Base-by-base conservation (phyloP, 2,888 invertebrate species). In the Agelastica alni region DNA sequence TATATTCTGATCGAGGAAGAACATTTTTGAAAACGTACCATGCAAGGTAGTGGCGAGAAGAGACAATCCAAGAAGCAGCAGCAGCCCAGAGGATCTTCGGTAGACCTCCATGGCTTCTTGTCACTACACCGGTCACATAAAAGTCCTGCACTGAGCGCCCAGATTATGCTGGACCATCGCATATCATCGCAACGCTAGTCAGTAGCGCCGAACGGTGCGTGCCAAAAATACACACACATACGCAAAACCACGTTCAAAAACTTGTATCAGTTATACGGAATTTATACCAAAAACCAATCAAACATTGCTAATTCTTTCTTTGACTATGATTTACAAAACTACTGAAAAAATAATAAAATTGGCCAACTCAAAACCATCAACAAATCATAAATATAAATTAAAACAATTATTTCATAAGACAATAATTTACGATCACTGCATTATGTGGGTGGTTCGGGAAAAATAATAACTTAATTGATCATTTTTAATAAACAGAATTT, bases 31-130 rank as follows among this genome's bases (percentile, higher is more conserved):
- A 36, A 67, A 80, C 80, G 76, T 78, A 82, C 81, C 80, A 76
- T 80, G 80, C 78, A 81, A 80, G 79, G 79, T 73, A 73, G 77
- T 73, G 77, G 78, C 77, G 78, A 81, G 77, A 71, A 80, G 77
- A 71, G 77, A 69, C 68, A 81, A 74, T 76, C 80, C 78, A 77
- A 81, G 78, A 75, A 80, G 77, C 74, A 78, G 74, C 74, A 79
- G 72, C 70, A 78, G 75, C 78, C 79, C 78, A 77, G 79, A 78
- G 78, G 80, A 79, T 77, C 74, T 77, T 73, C 78, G 77, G 77
- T 78, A 79, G 78, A 79, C 78, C 80, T 79, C 80, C 81, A 81
- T 81, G 77, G 78, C 78, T 78, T 77, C 62, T 72, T 70, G 70
- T 71, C 72, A 75, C 76, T 70, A 72, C 74, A 73, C 74, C 73